phyloP scores from a whole-genome alignment of 2,888 invertebrate genomes.

The Drosophila sordidula region DNA sequence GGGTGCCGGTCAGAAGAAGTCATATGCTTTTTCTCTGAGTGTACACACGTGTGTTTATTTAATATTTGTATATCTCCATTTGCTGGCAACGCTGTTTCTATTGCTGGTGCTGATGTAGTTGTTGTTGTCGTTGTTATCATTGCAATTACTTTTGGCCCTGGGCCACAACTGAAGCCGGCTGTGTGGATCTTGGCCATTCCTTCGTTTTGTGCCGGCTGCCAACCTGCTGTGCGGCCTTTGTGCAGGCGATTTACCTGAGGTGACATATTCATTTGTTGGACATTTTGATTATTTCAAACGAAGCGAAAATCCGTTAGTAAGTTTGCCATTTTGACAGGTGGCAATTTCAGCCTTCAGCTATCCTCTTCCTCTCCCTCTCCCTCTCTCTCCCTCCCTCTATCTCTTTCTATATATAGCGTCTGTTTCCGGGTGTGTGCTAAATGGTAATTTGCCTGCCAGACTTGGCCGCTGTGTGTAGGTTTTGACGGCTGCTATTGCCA shows the following conservation, averaged over 20 bases:
- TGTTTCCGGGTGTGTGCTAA: constrained; percentile 37
- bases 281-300: constrained; percentile 77
- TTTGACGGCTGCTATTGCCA: constrained; percentile 39
- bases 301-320: constrained; percentile 57
- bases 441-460: constrained; percentile 72
- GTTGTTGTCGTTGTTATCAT: constrained; percentile 31
- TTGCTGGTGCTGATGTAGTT: not conserved
- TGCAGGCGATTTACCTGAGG: constrained; percentile 56
- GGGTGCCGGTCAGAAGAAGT: not conserved
- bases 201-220: constrained; percentile 35
- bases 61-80: constrained; percentile 60
- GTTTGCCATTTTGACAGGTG: constrained; percentile 56
- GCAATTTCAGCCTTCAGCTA: constrained; percentile 13
- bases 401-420: constrained; percentile 7
- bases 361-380: constrained; percentile 10
- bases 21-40: not conserved
- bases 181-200: constrained; percentile 1
- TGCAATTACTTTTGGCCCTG: constrained; percentile 59
- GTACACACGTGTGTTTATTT: constrained; percentile 33
- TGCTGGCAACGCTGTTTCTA: constrained; percentile 21
- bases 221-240: constrained; percentile 44
- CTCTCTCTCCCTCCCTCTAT: not conserved
- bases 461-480: constrained; percentile 27
- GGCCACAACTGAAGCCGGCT: constrained; percentile 28
- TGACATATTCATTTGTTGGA: constrained; percentile 74